phyloP scores from a whole-genome alignment of 2,888 invertebrate genomes.

The Parnassius smintheus region DNA sequence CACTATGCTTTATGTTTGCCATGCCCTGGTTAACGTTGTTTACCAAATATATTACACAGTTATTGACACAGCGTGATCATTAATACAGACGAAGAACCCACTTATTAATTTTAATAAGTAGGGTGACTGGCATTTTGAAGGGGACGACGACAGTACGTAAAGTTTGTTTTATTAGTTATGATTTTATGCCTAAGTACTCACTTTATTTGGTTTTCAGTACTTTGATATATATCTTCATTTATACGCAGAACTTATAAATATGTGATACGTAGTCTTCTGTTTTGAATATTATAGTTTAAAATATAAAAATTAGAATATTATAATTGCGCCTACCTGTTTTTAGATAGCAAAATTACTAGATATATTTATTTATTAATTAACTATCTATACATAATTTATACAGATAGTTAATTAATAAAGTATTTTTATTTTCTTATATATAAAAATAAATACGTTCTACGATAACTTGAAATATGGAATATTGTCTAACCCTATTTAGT shows the following conservation, averaged over 20 bases:
- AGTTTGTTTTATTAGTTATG: conserved; percentile 73
- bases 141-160: conserved; percentile 59
- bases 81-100: conserved; percentile 75
- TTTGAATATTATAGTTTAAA: too few species aligned
- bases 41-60: conserved; percentile 74
- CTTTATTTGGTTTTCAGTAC: conserved; percentile 20
- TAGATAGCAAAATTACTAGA: too few species aligned
- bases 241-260: too few species aligned
- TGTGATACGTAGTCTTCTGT: too few species aligned
- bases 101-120: conserved; percentile 81
- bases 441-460: too few species aligned
- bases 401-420: too few species aligned
- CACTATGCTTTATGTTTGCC: conserved; percentile 40
- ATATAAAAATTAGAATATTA: too few species aligned
- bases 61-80: conserved; percentile 79
- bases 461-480: not conserved
- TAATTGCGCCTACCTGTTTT: too few species aligned
- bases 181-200: conserved; percentile 62
- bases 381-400: too few species aligned
- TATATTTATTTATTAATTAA: too few species aligned
- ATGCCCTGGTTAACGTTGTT: conserved; percentile 62
- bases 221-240: too few species aligned
- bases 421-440: too few species aligned
- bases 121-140: conserved; percentile 63
- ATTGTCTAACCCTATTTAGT: conserved; percentile 4